phyloP scores from a whole-genome alignment of 1,140 invertebrate genomes.

The Drosophila ogumai region DNA sequence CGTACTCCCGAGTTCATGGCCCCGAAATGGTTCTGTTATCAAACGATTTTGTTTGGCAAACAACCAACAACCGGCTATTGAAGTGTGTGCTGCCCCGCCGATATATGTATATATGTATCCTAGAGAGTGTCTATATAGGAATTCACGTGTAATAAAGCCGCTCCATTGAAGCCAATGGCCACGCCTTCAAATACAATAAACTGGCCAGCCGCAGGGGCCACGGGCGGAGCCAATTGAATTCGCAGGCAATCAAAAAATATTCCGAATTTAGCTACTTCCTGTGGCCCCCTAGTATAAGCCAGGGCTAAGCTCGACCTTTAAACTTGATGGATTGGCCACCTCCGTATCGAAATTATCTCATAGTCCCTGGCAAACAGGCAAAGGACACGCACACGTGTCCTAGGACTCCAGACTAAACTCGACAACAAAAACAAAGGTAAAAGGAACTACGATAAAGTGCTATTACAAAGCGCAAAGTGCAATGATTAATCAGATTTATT shows the following conservation, averaged over 20 bases:
- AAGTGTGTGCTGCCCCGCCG: conserved; percentile 1
- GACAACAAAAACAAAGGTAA: conserved; percentile 3
- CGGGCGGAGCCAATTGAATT: conserved; percentile 51
- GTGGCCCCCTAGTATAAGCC: neutral
- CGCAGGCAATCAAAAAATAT: conserved; percentile 31
- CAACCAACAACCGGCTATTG: conserved; percentile 29
- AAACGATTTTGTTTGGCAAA: conserved; percentile 67
- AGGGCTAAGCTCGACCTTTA: neutral
- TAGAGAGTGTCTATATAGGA: conserved; percentile 19
- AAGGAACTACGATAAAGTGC: conserved; percentile 66
- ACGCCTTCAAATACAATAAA: conserved; percentile 48
- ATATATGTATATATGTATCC: conserved; percentile 1
- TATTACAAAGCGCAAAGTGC: conserved; percentile 77
- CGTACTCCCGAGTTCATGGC: conserved; percentile 19
- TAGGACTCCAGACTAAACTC: neutral
- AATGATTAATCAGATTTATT: conserved; percentile 84
- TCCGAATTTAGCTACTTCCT: conserved; percentile 11
- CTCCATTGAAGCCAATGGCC: conserved; percentile 49
- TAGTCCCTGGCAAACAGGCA: conserved; percentile 18
- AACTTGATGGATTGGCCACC: conserved; percentile 22
- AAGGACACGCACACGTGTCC: conserved; percentile 38
- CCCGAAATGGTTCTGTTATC: conserved; percentile 61
- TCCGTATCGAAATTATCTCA: conserved; percentile 26
- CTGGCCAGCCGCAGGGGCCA: conserved; percentile 12
- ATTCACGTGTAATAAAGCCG: conserved; percentile 57